Evolutionary conservation across 2,888 invertebrate species (phyloP).

Genomic region (Drosophila macrospina): DNA sequence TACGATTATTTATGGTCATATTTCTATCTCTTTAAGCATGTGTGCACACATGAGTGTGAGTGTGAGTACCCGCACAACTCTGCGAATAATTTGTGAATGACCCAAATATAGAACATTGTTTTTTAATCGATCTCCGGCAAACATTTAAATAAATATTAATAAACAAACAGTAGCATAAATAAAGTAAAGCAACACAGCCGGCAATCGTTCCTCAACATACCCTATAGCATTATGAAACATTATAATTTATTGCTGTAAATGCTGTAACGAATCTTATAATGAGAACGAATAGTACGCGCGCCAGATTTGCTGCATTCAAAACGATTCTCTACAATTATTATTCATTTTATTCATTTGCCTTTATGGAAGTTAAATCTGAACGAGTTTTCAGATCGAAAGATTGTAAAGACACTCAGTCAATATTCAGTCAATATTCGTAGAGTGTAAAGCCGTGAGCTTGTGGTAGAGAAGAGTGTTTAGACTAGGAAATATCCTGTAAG

Average conservation of each 20-base stretch:
- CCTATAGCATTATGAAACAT: slow-evolving; percentile 36
- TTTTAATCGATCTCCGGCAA: slow-evolving; percentile 23
- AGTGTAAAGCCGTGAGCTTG: not conserved
- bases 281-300: slow-evolving; percentile 9
- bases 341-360: not conserved
- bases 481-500: not conserved
- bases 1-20: slow-evolving; percentile 36
- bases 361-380: slow-evolving; percentile 2
- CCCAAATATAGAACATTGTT: slow-evolving; percentile 31
- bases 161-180: slow-evolving; percentile 14
- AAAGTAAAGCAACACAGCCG: slow-evolving; percentile 36
- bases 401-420: slow-evolving; percentile 25
- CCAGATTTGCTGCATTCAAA: slow-evolving; percentile 16
- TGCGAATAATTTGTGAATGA: slow-evolving; percentile 43
- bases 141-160: slow-evolving; percentile 30
- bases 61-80: slow-evolving; percentile 27
- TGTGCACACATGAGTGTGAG: slow-evolving; percentile 21
- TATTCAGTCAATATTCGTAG: slow-evolving; percentile 16
- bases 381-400: slow-evolving; percentile 8
- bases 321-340: not conserved
- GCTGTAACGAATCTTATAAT: slow-evolving; percentile 16
- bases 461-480: not conserved
- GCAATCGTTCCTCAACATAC: slow-evolving; percentile 26
- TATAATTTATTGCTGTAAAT: slow-evolving; percentile 46
- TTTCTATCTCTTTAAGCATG: slow-evolving; percentile 36